Evolutionary conservation across 1,140 invertebrate genomes (phyloP), one percentile per base, ranked within the genome.

Genomic region (Bathynomus jamesi): DNA sequence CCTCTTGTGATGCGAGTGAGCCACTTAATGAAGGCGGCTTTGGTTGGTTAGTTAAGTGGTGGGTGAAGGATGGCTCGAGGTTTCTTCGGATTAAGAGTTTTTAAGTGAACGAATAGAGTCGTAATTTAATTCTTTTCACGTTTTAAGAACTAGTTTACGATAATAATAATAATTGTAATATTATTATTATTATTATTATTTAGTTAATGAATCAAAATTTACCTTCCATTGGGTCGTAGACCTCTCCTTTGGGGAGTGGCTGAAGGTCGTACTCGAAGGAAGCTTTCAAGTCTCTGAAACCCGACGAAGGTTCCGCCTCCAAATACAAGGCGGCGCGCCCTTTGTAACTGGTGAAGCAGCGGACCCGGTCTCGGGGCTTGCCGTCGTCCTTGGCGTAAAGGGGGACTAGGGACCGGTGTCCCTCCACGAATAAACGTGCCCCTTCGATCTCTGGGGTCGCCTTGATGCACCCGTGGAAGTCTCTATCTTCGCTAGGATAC

Each of bases 291-390:
- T 83, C 81, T 24, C 84, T 24, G 78, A 83, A 67, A 21, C 75
- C 76, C 5, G 62, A 71, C 74, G 10, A 69, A 76, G n/a, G 84
- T 21, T 87, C 79, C n/a, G 81, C 79, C 78, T 92, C 90, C 7
- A 91, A 87, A 79, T 90, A 92, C 0, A 92, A 83, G 0, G 90
- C 90, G 0, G 87, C 88, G 40, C 87, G 85, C 27, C 87, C 88
- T 28, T 86, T 84, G 21, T 86, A 83, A 64, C 89, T 89, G 8
- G 87, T 84, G 81, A 92, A 91, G 79, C 89, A 89, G 61, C 76
- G 71, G 8, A 71, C 40, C 71, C 76, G 66, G 67, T 78, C 76
- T 11, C 29, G 82, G 53, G 84, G 84, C 68, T 86, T 85, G 10
- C 86, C 86, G 75, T 89, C 87, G 62, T 85, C 84, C 21, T 53